phyloP scores from a whole-genome alignment of 2,113 vertebrate genomes.

The Cervus canadensis region DNA sequence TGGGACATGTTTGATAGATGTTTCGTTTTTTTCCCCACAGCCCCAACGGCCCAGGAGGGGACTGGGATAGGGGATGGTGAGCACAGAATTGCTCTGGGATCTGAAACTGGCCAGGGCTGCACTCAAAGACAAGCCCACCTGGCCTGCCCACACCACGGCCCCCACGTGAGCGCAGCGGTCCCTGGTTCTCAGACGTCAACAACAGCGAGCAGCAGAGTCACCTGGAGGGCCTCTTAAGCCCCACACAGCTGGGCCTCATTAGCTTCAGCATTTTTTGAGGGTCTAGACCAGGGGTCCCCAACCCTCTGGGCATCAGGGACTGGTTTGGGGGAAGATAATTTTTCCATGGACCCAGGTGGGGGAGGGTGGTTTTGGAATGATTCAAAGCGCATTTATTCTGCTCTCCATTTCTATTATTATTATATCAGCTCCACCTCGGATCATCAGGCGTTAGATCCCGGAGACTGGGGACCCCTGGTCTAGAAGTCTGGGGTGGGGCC shows the following conservation, averaged over 20 bases:
- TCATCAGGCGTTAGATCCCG: neutral
- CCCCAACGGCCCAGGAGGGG: neutral
- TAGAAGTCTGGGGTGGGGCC: fast-evolving
- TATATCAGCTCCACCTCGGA: neutral
- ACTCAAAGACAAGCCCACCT: neutral
- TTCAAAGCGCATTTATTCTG: neutral
- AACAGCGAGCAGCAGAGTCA: fast-evolving
- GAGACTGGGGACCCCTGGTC: neutral
- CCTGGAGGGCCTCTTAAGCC: neutral
- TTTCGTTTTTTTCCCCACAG: neutral
- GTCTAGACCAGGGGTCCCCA: neutral
- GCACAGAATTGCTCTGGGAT: neutral
- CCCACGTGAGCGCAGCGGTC: neutral
- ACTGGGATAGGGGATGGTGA: neutral
- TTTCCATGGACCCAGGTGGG: neutral
- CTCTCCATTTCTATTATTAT: neutral
- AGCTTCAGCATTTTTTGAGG: neutral
- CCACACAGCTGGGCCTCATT: neutral
- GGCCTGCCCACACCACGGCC: neutral
- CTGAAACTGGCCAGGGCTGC: fast-evolving
- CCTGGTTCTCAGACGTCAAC: neutral
- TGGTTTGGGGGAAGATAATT: neutral
- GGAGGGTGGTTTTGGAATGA: neutral
- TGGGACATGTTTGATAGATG: neutral
- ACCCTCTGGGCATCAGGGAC: neutral